Evolutionary conservation across 2,113 vertebrate species (phyloP).

Genomic region (Illadopsis cleaveri): DNA sequence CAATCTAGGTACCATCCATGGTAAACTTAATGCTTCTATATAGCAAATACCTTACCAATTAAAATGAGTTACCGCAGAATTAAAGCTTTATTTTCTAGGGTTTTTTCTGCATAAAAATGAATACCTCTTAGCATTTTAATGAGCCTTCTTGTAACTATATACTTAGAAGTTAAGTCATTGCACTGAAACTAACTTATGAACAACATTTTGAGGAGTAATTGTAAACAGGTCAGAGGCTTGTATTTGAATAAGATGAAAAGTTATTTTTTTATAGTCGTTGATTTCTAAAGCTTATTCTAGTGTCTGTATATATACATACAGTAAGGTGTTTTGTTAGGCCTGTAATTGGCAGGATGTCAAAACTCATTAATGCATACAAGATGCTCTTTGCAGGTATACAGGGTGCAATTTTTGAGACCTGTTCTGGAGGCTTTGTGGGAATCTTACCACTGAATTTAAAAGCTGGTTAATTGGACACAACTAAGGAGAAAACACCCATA

Average conservation of each 20-base stretch:
- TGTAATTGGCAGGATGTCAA: neutral
- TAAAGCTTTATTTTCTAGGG: constrained; percentile 67
- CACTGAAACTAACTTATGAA: constrained; percentile 76
- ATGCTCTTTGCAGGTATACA: neutral
- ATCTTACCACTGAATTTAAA: neutral
- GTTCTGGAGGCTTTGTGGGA: neutral
- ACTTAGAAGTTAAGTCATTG: constrained; percentile 66
- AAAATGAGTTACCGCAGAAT: neutral
- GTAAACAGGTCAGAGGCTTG: constrained; percentile 32
- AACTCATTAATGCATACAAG: neutral
- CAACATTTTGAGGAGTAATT: constrained; percentile 49
- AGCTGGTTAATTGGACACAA: neutral
- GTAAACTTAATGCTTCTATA: constrained; percentile 49
- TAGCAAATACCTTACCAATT: neutral
- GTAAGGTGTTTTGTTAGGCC: neutral
- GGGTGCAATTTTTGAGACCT: neutral
- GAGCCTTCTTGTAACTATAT: constrained; percentile 74
- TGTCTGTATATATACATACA: constrained; percentile 6
- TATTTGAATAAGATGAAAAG: neutral
- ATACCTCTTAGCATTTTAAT: constrained; percentile 79
- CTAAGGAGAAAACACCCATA: neutral
- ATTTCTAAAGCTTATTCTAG: constrained; percentile 56
- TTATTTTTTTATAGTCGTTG: constrained; percentile 55
- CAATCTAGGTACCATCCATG: neutral
- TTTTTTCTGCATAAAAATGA: constrained; percentile 69